Base-by-base conservation (phyloP, 1,140 invertebrate species). In the Euglossa dilemma region DNA sequence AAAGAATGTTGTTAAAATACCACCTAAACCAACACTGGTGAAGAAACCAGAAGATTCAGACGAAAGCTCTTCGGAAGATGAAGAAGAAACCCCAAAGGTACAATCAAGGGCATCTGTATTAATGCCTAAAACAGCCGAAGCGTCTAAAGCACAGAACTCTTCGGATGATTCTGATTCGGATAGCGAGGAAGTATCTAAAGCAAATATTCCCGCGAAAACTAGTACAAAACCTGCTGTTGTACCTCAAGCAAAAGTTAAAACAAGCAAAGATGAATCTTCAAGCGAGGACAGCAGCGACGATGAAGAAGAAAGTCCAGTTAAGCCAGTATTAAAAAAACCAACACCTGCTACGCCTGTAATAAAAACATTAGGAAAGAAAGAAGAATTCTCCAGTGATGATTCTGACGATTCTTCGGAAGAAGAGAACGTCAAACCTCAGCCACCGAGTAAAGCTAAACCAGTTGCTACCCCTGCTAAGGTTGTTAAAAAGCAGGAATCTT, bases 11-110 rank as follows among this genome's bases (percentile, higher is more conserved):
- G 59, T 50, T 50, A 73, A 80, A 80, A 63, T 84, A 69, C 86
- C 85, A 80, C 36, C 86, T 66, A 89, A 88, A 28, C 43, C 36
- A 71, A 0, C 36, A 45, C 64, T 87, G 43, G 86, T 89, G 14
- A 94, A 95, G 47, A 94, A 95, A 86, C 90, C 94, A 73, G 93
- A 92, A 5, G 94, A 92, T 67, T 93, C 93, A n/a, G 94, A 95
- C 7, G 93, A 94, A 12, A 90, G 88, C 77, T 93, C 92, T 0
- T 91, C 90, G 43, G 93, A 94, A 23, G 94, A 95, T 7, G 83
- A 89, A 25, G 76, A 85, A 52, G 47, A 76, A 36, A 6, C 36
- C 16, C 43, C 57, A 18, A 78, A 76, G 79, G 61, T 36, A 54
- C 80, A 76, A 20, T 69, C 45, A 36, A 79, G 79, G 78, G 36